Percentiles rank a stretch among this genome's conserved stretches.
phyloP scores from a whole-genome alignment of 2,797 vertebrate genomes.

The Xenopus petersii region DNA sequence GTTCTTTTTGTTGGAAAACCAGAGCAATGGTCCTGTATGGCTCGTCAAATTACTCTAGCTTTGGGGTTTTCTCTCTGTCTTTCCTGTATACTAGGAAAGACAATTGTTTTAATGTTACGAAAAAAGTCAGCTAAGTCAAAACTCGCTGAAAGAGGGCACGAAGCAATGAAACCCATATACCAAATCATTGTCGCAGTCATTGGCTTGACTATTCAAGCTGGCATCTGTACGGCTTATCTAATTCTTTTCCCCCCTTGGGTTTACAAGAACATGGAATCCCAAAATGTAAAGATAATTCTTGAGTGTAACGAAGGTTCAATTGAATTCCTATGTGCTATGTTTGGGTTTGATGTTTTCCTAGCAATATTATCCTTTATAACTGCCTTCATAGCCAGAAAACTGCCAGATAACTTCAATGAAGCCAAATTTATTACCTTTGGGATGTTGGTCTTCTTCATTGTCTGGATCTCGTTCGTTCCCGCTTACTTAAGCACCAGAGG shows the following conservation, averaged over 20 bases:
- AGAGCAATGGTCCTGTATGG: slow-evolving; percentile 77
- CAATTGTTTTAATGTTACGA: slow-evolving; percentile 73
- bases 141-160: slow-evolving; percentile 60
- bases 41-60: slow-evolving; percentile 75
- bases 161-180: slow-evolving; percentile 61
- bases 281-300: slow-evolving; percentile 82
- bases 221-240: slow-evolving; percentile 74
- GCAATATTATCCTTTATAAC: slow-evolving; percentile 76
- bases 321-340: slow-evolving; percentile 77
- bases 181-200: slow-evolving; percentile 68
- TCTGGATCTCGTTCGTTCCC: slow-evolving; percentile 85
- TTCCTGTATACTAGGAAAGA: slow-evolving; percentile 79
- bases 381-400: slow-evolving; percentile 71
- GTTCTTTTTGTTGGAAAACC: slow-evolving; percentile 77
- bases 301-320: slow-evolving; percentile 79
- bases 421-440: slow-evolving; percentile 80
- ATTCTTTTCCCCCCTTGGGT: slow-evolving; percentile 69
- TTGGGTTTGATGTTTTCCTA: slow-evolving; percentile 77
- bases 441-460: slow-evolving; percentile 84
- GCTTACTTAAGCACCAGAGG: slow-evolving; percentile 84
- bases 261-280: slow-evolving; percentile 76
- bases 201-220: slow-evolving; percentile 66
- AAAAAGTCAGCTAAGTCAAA: slow-evolving; percentile 63
- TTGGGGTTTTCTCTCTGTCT: slow-evolving; percentile 77
- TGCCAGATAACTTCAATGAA: slow-evolving; percentile 81